Evolutionary conservation across 2,888 invertebrate species (phyloP), one percentile per base, ranked within the genome.

Genomic region (Macrophya alboannulata): DNA sequence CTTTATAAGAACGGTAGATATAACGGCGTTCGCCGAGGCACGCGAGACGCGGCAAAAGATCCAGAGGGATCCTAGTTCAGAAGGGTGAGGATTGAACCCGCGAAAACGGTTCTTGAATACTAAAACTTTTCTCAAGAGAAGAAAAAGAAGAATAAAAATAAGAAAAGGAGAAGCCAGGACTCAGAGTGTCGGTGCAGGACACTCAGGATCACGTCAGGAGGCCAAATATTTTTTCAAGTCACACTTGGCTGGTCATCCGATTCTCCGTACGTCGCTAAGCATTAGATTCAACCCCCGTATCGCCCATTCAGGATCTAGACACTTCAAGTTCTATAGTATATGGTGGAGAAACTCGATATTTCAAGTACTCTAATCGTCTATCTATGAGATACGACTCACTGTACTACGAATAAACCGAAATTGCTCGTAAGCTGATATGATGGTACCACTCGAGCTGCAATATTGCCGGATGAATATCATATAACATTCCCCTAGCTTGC

Each of bases 401-500:
- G 62, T 37, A 40, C 71, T 55, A 55, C 51, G 51, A 77, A 55
- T 77, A 81, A 62, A 62, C 59, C 43, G 81, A n/a, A 81, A 62
- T 81, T 81, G 81, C 81, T 81, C 81, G 62, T 81, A 81, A 81
- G 43, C 62, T 62, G 81, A 43, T 89, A 91, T 92, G 92, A 92
- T 92, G 91, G 92, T 89, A 90, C 89, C 90, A 91, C 92, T 92
- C 91, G 91, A 92, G 91, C 91, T 91, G 92, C 92, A 92, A 92
- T 92, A 92, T 92, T 90, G 90, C 88, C 87, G 89, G 91, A 92
- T 92, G 92, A 92, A 92, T 93, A 92, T 92, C 92, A 90, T 91
- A 91, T 91, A 90, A 88, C 89, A 89, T 89, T 81, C 40, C 81
- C 40, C n/a, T n/a, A 43, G n/a, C 43, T 40, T 62, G 62, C 43